Base-by-base conservation (phyloP, 2,888 invertebrate genomes). In the Charanyca ferruginea region DNA sequence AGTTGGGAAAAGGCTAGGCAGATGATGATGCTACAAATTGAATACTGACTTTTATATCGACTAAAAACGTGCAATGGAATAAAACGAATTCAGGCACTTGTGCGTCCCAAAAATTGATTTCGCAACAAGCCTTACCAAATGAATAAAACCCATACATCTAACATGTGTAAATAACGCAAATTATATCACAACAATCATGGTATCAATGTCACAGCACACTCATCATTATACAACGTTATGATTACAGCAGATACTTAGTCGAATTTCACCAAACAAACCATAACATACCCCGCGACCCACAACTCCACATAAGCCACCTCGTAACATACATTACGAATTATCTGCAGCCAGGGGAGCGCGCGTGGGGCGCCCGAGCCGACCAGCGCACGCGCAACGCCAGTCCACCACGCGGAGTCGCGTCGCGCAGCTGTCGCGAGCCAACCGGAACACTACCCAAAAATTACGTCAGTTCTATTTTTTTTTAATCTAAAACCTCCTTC, bases 371-470 rank as follows among this genome's bases (percentile, higher is more conserved):
- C 79, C 69, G 64, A 73, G 68, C 75, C 71, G 76, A 71, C 78
- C 81, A 74, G 81, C 86, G 86, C 87, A 86, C 83, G 87, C 86
- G 88, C 89, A 82, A 38, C 73, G 86, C 80, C 94, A 94, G 94
- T 94, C 85, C 82, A 89, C 85, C 85, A 90, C 93, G 92, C 93
- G 91, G 79, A 87, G 89, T 85, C 93, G 94, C 90, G 90, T 87
- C 93, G 94, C 93, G 92, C 90, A 90, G 87, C 87, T 87, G 89
- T 88, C 90, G 89, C 91, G 89, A 87, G 52, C 79, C 81, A 77
- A 81, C 65, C 84, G 77, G 82, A 73, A 80, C 73, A 70, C 75
- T 68, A 66, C 74, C 64, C 62, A 77, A 63, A 64, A 66, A 80
- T 76, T 73, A 79, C 69, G 85, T 88, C 82, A 85, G 87, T 87